Conservation (phyloP, 2,113 vertebrate genomes). For the Fukomys damarensis region DNA sequence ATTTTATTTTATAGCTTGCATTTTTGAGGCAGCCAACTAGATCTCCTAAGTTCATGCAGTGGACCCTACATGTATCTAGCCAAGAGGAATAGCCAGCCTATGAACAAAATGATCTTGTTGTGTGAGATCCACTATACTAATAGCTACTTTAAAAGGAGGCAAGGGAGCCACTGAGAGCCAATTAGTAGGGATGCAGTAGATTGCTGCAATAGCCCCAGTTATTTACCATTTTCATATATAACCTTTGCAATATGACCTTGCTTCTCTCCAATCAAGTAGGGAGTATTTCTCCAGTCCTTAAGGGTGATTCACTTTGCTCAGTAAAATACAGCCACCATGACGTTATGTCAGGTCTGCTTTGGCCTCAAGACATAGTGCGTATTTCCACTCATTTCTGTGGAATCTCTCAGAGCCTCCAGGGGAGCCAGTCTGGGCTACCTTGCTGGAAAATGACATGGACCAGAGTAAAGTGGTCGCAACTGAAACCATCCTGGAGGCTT, state of each 20-base stretch:
- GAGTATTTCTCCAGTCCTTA: neutral
- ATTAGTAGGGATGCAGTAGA: neutral
- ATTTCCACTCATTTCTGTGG: neutral
- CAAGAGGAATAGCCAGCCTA: neutral
- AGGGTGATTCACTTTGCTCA: neutral
- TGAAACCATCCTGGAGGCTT: neutral
- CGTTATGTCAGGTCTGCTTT: neutral
- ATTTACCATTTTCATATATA: neutral
- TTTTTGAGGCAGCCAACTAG: neutral
- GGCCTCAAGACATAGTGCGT: neutral
- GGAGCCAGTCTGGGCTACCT: neutral
- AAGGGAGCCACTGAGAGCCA: neutral
- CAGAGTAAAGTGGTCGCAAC: neutral
- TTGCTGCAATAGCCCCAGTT: neutral
- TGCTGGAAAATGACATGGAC: neutral
- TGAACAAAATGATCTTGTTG: neutral
- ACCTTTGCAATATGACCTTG: neutral
- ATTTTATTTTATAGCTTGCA: neutral
- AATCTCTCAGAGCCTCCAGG: neutral
- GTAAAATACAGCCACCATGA: neutral
- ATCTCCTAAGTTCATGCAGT: neutral
- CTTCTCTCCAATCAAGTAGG: neutral
- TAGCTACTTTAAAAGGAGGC: neutral
- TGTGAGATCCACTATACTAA: neutral
- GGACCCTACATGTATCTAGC: neutral